Base-by-base conservation (phyloP, 2,888 invertebrate species). In the Odontomyia ornata region DNA sequence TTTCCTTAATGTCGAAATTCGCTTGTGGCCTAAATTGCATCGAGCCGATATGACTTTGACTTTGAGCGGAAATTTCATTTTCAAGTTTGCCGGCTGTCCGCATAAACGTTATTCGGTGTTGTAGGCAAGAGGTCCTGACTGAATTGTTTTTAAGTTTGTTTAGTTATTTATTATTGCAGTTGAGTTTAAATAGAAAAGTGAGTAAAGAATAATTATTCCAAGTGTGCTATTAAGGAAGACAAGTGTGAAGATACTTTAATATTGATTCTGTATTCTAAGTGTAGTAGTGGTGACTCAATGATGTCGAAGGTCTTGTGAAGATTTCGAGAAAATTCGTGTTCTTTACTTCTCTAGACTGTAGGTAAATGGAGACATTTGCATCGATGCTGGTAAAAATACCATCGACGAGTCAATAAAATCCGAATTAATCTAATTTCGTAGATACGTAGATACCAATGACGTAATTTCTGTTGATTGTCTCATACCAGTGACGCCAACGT, bases 1-100 rank as follows among this genome's bases (percentile, higher is more conserved):
- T 67, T 57, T 43, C 23, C n/a, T 23, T 13, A 64, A 76, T 76
- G 76, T 71, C 65, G 78, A 78, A 72, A 76, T 78, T 78, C 76
- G 78, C 78, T 78, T 76, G 77, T 67, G 60, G 69, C 71, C 5
- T 18, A 25, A 27, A n/a, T 36, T 21, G 1, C 36, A 11, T n/a
- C 47, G 69, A 28, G 11, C 18, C 57, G 36, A 21, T 56, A 15
- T 52, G 72, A 72, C 72, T 72, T 72, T 72, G 47, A 56, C 72
- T 62, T 71, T 46, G 60, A 52, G 71, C 52, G 71, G 56, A 52
- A 72, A 27, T n/a, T 72, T 69, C 28, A 27, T 28, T 67, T 69
- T 72, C 56, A 27, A 72, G 52, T 72, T 71, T 72, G 47, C 69
- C 47, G 46, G 69, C 13, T 21, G 47, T 25, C n/a, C 27, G 15